Evolutionary conservation across 1,140 invertebrate species (phyloP).

Genomic region (Idris sp.): DNA sequence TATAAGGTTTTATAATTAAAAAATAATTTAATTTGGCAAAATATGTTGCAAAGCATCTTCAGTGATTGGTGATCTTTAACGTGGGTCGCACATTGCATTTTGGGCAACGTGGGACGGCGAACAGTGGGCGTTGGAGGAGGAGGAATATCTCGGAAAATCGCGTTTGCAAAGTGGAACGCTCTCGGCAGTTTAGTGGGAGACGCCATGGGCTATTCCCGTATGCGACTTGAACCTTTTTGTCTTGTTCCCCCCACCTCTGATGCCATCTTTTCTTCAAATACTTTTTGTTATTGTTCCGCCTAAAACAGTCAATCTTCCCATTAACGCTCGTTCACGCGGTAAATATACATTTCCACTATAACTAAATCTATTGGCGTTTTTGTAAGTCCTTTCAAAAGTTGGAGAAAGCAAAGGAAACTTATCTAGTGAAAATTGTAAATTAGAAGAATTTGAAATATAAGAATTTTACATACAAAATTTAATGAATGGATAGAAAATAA

Average conservation of each 20-base stretch:
- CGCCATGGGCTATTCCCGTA: constrained; percentile 61
- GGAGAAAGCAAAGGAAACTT: too few relatives aligned
- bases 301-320: constrained; percentile 19
- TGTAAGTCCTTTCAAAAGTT: too few relatives aligned
- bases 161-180: constrained; percentile 68
- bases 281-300: constrained; percentile 10
- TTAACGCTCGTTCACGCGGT: constrained; percentile 1
- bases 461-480: too few relatives aligned
- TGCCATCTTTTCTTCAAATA: background rate
- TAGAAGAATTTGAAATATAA: too few relatives aligned
- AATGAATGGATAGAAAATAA: too few relatives aligned
- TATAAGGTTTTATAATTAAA: too few relatives aligned
- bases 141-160: constrained; percentile 68
- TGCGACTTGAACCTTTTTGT: constrained; percentile 40
- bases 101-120: constrained; percentile 54
- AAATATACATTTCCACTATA: constrained; percentile 22
- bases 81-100: constrained; percentile 54
- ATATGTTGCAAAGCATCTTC: constrained; percentile 2
- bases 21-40: too few relatives aligned
- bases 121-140: constrained; percentile 44
- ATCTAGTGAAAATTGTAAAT: too few relatives aligned
- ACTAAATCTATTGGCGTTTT: background rate
- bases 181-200: constrained; percentile 57
- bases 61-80: constrained; percentile 28
- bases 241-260: constrained; percentile 11